Evolutionary conservation across 64 coral and sea anemone species (phyloP), one percentile per base, ranked within the genome.

Genomic region (Acropora yongei): DNA sequence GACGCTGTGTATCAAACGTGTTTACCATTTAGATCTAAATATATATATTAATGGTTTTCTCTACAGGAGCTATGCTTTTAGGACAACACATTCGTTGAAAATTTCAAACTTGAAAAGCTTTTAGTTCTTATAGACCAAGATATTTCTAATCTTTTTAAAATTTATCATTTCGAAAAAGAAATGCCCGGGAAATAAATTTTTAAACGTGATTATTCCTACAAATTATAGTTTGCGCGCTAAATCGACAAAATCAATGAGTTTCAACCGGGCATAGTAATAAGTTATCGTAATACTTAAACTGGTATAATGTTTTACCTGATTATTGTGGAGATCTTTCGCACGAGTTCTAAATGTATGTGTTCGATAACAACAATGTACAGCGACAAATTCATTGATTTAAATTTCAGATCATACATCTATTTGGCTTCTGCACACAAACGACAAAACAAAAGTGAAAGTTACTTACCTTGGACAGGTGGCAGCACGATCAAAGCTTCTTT

Each of bases 401-500:
- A 30, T 47, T 49, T 48, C 49, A 47, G 12, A 16, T 48, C 45
- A 49, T 49, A 78, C 16, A 17, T 17, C 41, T 2, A 18, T 17
- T 42, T 45, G 12, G 46, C n/a, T n/a, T 20, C 45, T 49, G 51
- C 3, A 55, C 51, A 55, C 5, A 49, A 85, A 43, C 47, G 14
- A 9, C 5, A 49, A 83, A 65, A 41, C 40, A 7, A 45, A 61
- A 47, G 68, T 41, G 51, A 55, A 55, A 55, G 14, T 61, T n/a
- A 71, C 82, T 46, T 48, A 85, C 82, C 65, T 85, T 57, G 82
- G 45, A 85, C 82, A 3, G 82, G 82, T n/a, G 82, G 82, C 4
- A 85, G 65, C 1, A 65, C 82, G 61, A 85, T 69, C 65, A 85
- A 13, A 10, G 44, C 82, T 85, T 85, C 82, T 85, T 85, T 85